phyloP scores from a whole-genome alignment of 1,140 invertebrate genomes.

The Mesaphorura yosii region DNA sequence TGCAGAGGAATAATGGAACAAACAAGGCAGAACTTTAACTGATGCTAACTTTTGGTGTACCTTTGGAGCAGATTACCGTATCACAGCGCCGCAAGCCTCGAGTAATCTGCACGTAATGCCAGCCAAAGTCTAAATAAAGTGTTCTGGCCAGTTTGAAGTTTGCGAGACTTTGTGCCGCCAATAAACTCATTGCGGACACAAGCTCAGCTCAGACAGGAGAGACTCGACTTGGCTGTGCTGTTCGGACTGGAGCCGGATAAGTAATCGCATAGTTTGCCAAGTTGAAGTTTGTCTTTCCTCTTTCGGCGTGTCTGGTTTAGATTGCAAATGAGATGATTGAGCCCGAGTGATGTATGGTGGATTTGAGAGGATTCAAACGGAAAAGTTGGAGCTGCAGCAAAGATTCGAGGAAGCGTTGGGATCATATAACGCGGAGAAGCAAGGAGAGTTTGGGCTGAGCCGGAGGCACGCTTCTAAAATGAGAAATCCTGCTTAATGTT shows the following conservation, averaged over 20 bases:
- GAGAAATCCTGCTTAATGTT: conserved; percentile 30
- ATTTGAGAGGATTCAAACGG: conserved; percentile 20
- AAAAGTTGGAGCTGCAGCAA: conserved; percentile 12
- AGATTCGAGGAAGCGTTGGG: conserved; percentile 21
- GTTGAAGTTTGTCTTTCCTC: background rate
- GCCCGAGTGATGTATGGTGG: conserved; percentile 27
- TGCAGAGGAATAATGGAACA: too few species aligned
- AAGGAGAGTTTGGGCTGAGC: conserved; percentile 16
- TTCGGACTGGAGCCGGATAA: background rate
- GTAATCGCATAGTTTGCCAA: background rate
- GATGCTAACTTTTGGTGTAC: too few species aligned
- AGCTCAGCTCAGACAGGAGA: too few species aligned
- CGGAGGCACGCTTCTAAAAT: conserved; percentile 26
- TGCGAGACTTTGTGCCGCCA: too few species aligned
- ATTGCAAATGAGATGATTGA: conserved; percentile 31
- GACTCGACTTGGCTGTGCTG: too few species aligned
- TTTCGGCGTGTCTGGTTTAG: conserved; percentile 15
- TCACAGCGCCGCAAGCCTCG: background rate
- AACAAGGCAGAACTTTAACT: too few species aligned
- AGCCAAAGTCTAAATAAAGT: too few species aligned
- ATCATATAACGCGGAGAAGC: conserved; percentile 26
- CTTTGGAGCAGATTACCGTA: too few species aligned
- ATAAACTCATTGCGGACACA: too few species aligned
- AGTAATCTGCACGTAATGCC: background rate
- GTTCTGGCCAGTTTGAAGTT: too few species aligned